Evolutionary conservation across 1,140 invertebrate genomes (phyloP), one percentile per base, ranked within the genome.

Genomic region (Heliothis subflexa): DNA sequence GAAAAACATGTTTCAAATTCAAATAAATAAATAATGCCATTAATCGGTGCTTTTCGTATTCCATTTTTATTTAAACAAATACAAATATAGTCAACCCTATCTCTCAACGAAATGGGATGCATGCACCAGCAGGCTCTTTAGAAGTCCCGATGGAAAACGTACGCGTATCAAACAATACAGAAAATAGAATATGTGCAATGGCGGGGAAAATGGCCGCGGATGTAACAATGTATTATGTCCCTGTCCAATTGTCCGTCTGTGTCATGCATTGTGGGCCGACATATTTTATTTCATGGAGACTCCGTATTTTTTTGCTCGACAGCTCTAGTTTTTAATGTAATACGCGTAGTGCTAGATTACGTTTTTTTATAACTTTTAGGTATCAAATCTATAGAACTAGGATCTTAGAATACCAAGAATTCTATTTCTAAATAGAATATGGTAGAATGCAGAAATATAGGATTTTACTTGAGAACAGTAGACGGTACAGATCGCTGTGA

Each of bases 131-230:
- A 62, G 59, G 33, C 59, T 16, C 18, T 62, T 16, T 14, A 62
- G 33, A 40, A 13, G 13, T 40, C 14, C 14, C 14, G 4, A 62
- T 28, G 7, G 59, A 62, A 40, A 33, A n/a, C 21, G 57, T 18
- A 59, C 55, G 55, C 21, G 14, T 28, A 40, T 40, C 59, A 62
- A 40, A 62, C 59, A 62, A 62, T 62, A 62, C 59, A 40, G 21
- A n/a, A 62, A 62, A 62, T 40, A 62, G 59, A 62, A 62, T 62
- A 62, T 62, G 28, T 33, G 28, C 28, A 5, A 40, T 40, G 59
- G 59, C 59, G 59, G 59, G 33, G 13, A 62, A 61, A 62, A 62
- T 62, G 25, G 13, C 59, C 13, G 25, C 25, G n/a, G 59, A 62
- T 62, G 33, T 40, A 62, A 33, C 33, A 62, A 40, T 62, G 28